phyloP scores from a whole-genome alignment of 2,797 vertebrate species.

The Erpetoichthys calabaricus region DNA sequence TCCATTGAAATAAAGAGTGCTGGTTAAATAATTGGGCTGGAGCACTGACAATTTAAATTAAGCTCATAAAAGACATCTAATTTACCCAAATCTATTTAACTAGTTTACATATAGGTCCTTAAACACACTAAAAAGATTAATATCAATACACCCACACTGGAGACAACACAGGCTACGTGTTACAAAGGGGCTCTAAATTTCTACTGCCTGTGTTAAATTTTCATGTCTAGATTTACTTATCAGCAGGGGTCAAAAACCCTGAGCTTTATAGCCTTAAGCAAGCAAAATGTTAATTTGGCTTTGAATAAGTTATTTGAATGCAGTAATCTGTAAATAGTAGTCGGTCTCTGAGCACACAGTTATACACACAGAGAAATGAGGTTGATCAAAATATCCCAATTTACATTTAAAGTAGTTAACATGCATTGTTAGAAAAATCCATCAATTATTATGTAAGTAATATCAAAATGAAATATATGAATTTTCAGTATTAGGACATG shows the following conservation, averaged over 20 bases:
- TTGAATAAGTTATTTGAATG: slow-evolving; percentile 54
- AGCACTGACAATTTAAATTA: slow-evolving; percentile 1
- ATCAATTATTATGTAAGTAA: too few species aligned
- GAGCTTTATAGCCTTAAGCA: slow-evolving; percentile 28
- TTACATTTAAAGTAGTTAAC: too few species aligned
- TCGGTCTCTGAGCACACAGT: slow-evolving; percentile 16
- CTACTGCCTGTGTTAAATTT: slow-evolving; percentile 33
- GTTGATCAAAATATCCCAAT: too few species aligned
- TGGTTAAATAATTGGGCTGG: neutral
- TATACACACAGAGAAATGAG: too few species aligned
- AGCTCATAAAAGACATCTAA: neutral
- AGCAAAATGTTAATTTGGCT: slow-evolving; percentile 60
- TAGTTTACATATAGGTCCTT: neutral
- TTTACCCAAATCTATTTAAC: slow-evolving; percentile 4
- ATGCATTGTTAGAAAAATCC: too few species aligned
- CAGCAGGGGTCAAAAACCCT: slow-evolving; percentile 28
- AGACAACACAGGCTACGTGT: too few species aligned
- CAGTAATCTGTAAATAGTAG: slow-evolving; percentile 52
- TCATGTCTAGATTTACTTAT: slow-evolving; percentile 21
- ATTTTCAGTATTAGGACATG: too few species aligned
- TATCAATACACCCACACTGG: neutral
- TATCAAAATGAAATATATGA: too few species aligned
- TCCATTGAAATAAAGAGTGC: neutral
- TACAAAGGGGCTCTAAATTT: slow-evolving; percentile 16
- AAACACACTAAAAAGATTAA: slow-evolving; percentile 1